Base-by-base conservation (phyloP, 92 coral and sea anemone genomes). In the Desmophyllum pertusum region DNA sequence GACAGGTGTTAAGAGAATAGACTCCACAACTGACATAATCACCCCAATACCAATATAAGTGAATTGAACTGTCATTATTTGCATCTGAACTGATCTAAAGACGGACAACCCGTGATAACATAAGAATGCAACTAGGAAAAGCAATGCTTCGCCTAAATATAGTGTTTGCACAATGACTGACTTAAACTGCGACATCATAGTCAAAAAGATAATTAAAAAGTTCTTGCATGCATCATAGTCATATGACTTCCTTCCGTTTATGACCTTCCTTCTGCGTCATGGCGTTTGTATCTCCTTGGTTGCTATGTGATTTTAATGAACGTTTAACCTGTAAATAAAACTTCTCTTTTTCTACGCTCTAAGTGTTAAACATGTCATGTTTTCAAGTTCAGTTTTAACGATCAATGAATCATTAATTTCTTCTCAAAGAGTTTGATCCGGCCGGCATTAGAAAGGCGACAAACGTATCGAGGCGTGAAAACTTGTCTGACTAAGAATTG, bases 381-480 rank as follows among this genome's bases (percentile, higher is more conserved):
- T 2, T 37, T 36, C 72, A 33, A 66, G 35, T 21, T 17, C 40
- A 9, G 21, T 64, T 33, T 64, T 33, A 65, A 65, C 37, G 40
- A 65, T 65, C 23, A 14, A 35, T 21, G 25, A 21, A 57, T 65
- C 4, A 65, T n/a, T n/a, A n/a, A n/a, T 65, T 66, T 36, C 11
- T 33, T 15, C 11, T 3, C 29, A 25, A 25, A 61, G 11, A 50
- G 72, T 21, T 35, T 66, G 72, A 35, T 38, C 31, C 41, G 14
- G 43, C 9, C 27, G 72, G 13, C 55, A 66, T 66, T 66, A 66
- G 25, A 19, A 18, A 66, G 72, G 41, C 45, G 41, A 66, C 72
- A 35, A 66, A 33, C 72, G 72, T 38, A 33, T 33, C 72, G 72
- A 66, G 3, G 72, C 72, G 72, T 66, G 45, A 66, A 66, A 65